These are phyloP conservation scores for Alosa alosa DNA, from an alignment of 2,113 vertebrate genomes.

Conservation along the genomic window DNA sequence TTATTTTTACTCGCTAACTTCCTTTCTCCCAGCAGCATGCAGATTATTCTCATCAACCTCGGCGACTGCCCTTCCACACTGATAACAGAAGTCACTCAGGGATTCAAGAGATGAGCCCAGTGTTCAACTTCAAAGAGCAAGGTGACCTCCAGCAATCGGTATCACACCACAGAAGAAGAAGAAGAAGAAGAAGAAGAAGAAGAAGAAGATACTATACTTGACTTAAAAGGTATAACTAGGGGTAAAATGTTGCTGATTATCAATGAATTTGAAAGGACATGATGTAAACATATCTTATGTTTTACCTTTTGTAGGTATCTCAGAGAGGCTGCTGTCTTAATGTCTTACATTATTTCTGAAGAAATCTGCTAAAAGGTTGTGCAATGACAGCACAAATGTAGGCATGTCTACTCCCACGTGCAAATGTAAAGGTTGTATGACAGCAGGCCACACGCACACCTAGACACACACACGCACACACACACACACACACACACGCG, in stretches of 20 bases:
- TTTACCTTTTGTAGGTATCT: no score
- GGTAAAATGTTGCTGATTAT: background rate
- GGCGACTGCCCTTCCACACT: slow-evolving; percentile 36
- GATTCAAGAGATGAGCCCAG: slow-evolving; percentile 42
- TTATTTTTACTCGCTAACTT: slow-evolving; percentile 33
- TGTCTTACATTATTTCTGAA: background rate
- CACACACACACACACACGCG: no score
- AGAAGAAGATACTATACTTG: background rate
- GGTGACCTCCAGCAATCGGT: slow-evolving; percentile 54
- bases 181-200: background rate
- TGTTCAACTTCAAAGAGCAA: slow-evolving; percentile 46
- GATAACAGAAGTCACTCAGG: slow-evolving; percentile 44
- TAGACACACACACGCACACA: no score
- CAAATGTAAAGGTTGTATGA: background rate
- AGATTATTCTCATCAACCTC: slow-evolving; percentile 62
- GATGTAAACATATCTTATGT: no score
- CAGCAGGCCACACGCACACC: no score
- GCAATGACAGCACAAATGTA: background rate
- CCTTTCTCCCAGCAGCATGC: slow-evolving; percentile 51
- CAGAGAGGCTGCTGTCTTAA: no score
- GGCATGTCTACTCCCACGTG: background rate
- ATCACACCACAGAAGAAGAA: slow-evolving; percentile 35
- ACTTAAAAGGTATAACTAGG: no score
- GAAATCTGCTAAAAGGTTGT: no score
- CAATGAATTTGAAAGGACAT: no score